Percentiles rank a stretch among this genome's conserved stretches.
Conservation (phyloP, 2,797 vertebrate genomes). For the Syngnathus acus region DNA sequence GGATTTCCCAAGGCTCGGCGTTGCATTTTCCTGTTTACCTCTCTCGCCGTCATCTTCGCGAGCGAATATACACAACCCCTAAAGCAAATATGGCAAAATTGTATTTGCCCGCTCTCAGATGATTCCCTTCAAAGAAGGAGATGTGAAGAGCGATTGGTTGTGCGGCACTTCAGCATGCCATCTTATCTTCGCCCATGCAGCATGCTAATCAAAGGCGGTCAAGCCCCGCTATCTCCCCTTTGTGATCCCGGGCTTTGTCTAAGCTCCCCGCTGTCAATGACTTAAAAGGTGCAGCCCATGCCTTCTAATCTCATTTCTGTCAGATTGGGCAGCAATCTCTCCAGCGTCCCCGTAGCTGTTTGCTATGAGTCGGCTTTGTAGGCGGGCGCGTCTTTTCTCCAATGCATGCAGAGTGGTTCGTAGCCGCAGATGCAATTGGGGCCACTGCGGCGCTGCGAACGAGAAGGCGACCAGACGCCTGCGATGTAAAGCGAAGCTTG, state of each 20-base stretch:
- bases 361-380: neutral
- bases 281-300: slow-evolving; percentile 3
- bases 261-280: slow-evolving; percentile 2
- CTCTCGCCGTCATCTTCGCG: slow-evolving; percentile 19
- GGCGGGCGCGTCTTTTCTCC: neutral
- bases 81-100: slow-evolving; percentile 35
- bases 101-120: slow-evolving; percentile 39
- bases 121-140: slow-evolving; percentile 39
- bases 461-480: neutral
- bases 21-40: slow-evolving; percentile 12
- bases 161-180: slow-evolving; percentile 30
- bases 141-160: slow-evolving; percentile 43
- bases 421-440: neutral
- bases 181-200: slow-evolving; percentile 59
- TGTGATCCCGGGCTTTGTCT: slow-evolving; percentile 5
- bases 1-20: slow-evolving; percentile 30
- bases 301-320: slow-evolving; percentile 7
- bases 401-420: neutral
- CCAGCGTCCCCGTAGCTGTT: neutral
- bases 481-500: neutral
- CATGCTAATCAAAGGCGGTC: slow-evolving; percentile 57
- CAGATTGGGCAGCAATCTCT: neutral
- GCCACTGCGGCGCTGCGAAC: neutral
- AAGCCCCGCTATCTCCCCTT: slow-evolving; percentile 3
- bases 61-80: neutral